Percentiles rank a stretch among this genome's conserved stretches.
These are phyloP conservation scores for Psephotus haematonotus DNA, from an alignment of 2,113 vertebrate genomes.

Conservation along the genomic window DNA sequence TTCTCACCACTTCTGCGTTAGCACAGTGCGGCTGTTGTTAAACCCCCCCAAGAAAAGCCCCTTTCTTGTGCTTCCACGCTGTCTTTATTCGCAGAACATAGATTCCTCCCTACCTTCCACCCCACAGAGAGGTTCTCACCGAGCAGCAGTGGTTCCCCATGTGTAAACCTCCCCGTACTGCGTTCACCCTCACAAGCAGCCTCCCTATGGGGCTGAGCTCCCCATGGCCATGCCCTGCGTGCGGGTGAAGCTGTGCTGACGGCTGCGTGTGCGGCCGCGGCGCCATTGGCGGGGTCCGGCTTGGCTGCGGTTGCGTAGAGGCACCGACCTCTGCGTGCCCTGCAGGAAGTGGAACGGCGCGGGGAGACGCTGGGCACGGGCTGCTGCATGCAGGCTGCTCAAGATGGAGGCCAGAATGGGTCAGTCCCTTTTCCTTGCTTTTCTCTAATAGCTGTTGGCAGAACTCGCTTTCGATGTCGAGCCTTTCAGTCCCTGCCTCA, in stretches of 20 bases:
- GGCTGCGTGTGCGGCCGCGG: not conserved
- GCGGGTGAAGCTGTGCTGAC: too few species aligned
- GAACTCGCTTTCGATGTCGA: fast-evolving
- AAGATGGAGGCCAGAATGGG: slow-evolving; percentile 91
- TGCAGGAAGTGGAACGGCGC: slow-evolving; percentile 70
- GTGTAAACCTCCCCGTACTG: too few species aligned
- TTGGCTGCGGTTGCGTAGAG: slow-evolving; percentile 19
- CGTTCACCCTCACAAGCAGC: not conserved
- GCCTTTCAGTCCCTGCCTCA: not conserved
- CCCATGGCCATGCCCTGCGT: too few species aligned
- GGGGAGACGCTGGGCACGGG: slow-evolving; percentile 36
- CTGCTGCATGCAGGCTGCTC: slow-evolving; percentile 69
- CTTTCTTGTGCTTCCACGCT: not conserved
- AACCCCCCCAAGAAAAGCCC: not conserved
- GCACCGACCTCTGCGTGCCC: slow-evolving; percentile 36
- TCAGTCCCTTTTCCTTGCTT: slow-evolving; percentile 67
- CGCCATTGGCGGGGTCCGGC: not conserved
- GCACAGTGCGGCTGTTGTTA: not conserved
- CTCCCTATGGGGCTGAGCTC: not conserved
- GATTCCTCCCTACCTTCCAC: not conserved
- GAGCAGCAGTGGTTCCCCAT: not conserved
- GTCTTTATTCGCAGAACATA: not conserved
- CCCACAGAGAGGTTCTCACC: not conserved
- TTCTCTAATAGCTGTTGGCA: fast-evolving
- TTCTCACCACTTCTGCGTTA: not conserved